Evolutionary conservation across 2,888 invertebrate genomes (phyloP), one percentile per base, ranked within the genome.

Genomic region (Leptinotarsa haldemani): DNA sequence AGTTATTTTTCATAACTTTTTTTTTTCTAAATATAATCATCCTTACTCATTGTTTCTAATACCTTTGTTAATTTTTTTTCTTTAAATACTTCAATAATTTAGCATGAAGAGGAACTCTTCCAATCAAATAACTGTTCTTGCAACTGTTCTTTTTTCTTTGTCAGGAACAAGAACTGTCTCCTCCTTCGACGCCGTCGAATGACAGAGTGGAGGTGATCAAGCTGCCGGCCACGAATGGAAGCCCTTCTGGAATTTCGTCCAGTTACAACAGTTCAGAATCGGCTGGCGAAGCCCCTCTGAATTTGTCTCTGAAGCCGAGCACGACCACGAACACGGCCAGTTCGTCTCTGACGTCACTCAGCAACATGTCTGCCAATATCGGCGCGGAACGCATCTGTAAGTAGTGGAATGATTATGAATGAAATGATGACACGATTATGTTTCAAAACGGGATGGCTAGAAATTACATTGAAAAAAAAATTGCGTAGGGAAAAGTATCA

Each of bases 181-280:
- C 84, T 52, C 80, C 84, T 30, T 74, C 80, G 15, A 79, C 83
- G 16, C 86, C 88, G 69, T 88, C 89, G 0, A 88, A 89, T 70
- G 95, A 95, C 85, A 91, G 94, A 13, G 94, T 95, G 70, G 95
- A 95, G 85, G 94, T 95, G 82, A 95, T 95, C 82, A 93, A 95
- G 85, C 85, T 95, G 83, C 94, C 94, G 30, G 92, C 93, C 79
- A 92, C 93, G 69, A 88, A 87, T 77, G 88, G 88, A 58, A 88
- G 87, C 81, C 86, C 87, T 50, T 85, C 86, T 63, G 85, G 85
- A 69, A 82, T 84, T 73, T 82, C 84, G 56, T 78, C 83, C 4
- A 83, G 78, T 65, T 78, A 77, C 69, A 78, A 78, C 73, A 86
- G 83, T 82, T 85, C 86, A 79, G 86, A 87, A 48, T 91, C 92